Evolutionary conservation across 1,140 invertebrate genomes (phyloP), one percentile per base, ranked within the genome.

Genomic region (Hyposmocoma kahamanoa): DNA sequence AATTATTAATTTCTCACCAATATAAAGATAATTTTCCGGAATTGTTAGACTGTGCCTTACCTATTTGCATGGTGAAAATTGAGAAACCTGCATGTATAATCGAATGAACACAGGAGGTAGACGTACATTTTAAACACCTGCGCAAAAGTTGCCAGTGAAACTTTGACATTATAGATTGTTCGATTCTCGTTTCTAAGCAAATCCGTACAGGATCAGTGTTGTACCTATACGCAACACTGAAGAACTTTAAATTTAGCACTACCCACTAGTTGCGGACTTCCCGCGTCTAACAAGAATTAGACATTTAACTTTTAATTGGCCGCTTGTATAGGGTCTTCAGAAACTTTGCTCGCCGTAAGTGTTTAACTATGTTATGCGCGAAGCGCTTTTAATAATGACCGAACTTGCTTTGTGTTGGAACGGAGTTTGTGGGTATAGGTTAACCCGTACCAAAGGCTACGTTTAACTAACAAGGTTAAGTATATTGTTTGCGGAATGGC

Each of bases 241-340:
- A 58, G 53, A 79, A 76, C 71, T 70, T 76, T 63, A 57, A 58
- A 66, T 74, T 65, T 63, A 69, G 56, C 51, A 42, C 50, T 50
- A 53, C 56, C 47, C 56, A 64, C 63, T 76, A 69, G 70, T 80
- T 71, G 54, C 59, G 63, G 72, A 75, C 65, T 80, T 72, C 59
- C 69, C 56, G 62, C 58, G 50, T 62, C 65, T 72, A 70, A 81
- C 77, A 81, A 79, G 77, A 81, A 79, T 81, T 73, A 81, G 69
- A 73, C 77, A 81, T 81, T 81, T 79, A 82, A 82, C 75, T 82
- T 82, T 82, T 79, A 82, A 82, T 82, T 82, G 78, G 78, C 59
- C 50, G 75, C 73, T 79, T 82, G 78, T 82, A 75, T n/a, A n/a
- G 67, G 67, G 62, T 75, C 62, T 75, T 69, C 66, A 63, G 67